Evolutionary conservation across 1,140 invertebrate genomes (phyloP), one percentile per base, ranked within the genome.

Genomic region (Amphibalanus amphitrite): DNA sequence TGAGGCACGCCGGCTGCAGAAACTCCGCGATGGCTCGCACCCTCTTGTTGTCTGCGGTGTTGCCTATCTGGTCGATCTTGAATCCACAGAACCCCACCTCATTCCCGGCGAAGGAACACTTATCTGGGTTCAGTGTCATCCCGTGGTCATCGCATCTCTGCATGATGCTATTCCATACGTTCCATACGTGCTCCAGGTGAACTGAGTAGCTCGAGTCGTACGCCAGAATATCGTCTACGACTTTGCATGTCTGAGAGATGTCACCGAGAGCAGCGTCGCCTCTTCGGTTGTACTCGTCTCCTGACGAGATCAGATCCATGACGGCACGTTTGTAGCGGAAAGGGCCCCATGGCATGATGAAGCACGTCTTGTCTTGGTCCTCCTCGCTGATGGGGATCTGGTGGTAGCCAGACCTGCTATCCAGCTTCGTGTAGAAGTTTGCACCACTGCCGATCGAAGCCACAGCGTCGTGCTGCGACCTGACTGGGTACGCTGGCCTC

Each of bases 331-430:
- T 59, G 69, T 76, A 78, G 64, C 74, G 47, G 64, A 75, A 77
- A 13, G 74, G 38, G n/a, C 77, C 78, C 74, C 76, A 78, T 13
- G 76, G 78, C 20, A 77, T 78, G 28, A 75, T 76, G 71, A 78
- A 78, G 1, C 75, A 77, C 6, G 75, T 77, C 1, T 77, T 47
- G 47, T 74, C 65, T 69, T 73, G 71, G 38, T 71, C 73, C 29
- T 74, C 70, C 26, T 74, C 70, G 26, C 77, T 73, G 20, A 79
- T 71, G 20, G 74, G 38, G 13, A 79, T 70, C 64, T 74, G 75
- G 75, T 76, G 79, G 74, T 78, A 79, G 25, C 79, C 79, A 26
- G 76, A 71, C 59, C 74, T 76, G 0, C 75, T 73, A 71, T 79
- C 77, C 20, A 80, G 69, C 8, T 28, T 73, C n/a, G 72, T 71